phyloP scores from a whole-genome alignment of 2,113 vertebrate genomes.

The Chunga burmeisteri region DNA sequence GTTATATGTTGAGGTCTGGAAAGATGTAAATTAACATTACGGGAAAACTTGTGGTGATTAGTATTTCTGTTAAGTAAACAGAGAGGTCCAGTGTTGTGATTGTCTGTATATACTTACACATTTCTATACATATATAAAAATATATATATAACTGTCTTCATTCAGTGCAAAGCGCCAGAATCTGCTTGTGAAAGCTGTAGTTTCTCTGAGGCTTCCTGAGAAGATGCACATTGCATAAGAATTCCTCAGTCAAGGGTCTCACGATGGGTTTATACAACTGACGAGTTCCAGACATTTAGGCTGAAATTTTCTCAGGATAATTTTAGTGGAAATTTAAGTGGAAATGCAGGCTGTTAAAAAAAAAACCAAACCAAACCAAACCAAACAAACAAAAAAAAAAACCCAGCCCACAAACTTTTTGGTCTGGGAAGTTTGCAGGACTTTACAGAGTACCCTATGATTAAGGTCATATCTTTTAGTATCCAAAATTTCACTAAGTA shows the following conservation, averaged over 20 bases:
- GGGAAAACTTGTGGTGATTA: not conserved
- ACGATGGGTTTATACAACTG: not conserved
- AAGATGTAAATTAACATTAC: not conserved
- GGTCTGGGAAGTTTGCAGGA: not conserved
- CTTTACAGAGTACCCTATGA: not conserved
- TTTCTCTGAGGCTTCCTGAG: not conserved
- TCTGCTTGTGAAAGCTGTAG: not conserved
- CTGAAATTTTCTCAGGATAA: not conserved
- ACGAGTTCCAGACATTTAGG: not conserved
- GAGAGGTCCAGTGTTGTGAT: not conserved
- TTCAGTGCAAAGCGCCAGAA: not conserved
- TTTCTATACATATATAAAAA: accelerated
- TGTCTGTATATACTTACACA: not conserved
- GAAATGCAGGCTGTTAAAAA: not conserved
- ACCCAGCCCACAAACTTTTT: not conserved
- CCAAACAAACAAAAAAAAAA: not conserved
- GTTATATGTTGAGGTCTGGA: not conserved
- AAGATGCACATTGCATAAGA: not conserved
- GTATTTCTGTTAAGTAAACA: not conserved
- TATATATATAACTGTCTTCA: not conserved
- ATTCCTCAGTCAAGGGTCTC: not conserved
- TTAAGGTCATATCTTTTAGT: not conserved
- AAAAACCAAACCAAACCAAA: not conserved
- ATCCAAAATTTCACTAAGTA: not conserved
- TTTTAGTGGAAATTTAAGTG: not conserved